Base-by-base conservation (phyloP, 2,113 vertebrate species). In the Neoarius graeffei region DNA sequence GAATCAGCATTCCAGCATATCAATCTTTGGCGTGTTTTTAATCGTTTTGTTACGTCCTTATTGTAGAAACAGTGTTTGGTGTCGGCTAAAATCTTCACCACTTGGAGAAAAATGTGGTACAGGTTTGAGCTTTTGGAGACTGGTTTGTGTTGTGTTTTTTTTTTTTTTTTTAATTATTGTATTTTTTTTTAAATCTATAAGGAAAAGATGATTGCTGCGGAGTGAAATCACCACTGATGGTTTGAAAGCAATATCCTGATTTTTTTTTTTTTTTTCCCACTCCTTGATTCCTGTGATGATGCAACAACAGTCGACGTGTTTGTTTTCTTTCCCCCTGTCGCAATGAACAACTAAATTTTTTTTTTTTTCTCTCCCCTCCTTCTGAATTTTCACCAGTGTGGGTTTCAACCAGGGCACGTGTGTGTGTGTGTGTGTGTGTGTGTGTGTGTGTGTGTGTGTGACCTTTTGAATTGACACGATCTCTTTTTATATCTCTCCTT, bases 201-300 rank as follows among this genome's bases (percentile, higher is more conserved):
- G 27, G 27, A 35, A 15, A 35, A 15, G 27, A 17, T 35, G 5
- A 69, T 71, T 76, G 62, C 56, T 64, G n/a, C 23, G 19, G 62
- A 35, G 13, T 80, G 52, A 59, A 81, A 25, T 81, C 66, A 69
- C 50, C 52, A 56, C 84, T 77, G 74, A 81, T 48, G 67, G 81
- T 81, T 84, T 92, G 67, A 91, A 95, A 95, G 94, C 93, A 95
- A 95, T 95, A 95, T 92, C 89, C 73, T 89, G 83, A 74, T 35
- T 83, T 48, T 88, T 81, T 30, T 60, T 17, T 69, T 52, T 83
- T 85, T 42, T 57, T 91, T 1, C 54, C 6, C n/a, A 15, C 69
- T 85, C 73, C 83, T 62, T 62, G 5, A 7, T 8, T 23, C 8
- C 4, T 64, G 9, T 3, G 35, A 42, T 42, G 35, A 42, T 42